Evolutionary conservation across 1,140 invertebrate genomes (phyloP), one percentile per base, ranked within the genome.

Genomic region (Bradynema listronoti): DNA sequence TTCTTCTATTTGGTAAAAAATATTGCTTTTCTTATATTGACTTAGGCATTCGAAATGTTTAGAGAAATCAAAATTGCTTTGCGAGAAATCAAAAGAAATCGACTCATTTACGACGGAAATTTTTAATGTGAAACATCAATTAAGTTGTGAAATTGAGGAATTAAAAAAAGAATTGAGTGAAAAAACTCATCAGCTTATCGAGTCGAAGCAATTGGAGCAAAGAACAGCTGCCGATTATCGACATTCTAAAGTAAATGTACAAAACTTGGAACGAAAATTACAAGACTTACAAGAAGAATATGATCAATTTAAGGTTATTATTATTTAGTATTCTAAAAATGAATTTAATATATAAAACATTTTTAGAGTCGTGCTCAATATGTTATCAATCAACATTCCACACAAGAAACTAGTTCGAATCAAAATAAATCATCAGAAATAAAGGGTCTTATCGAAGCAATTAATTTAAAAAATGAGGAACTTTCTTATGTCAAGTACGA

Each of bases 361-460:
- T 46, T 43, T 55, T 50, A 55, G 50, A 45, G 52, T 11, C 52
- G 52, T 22, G 52, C 52, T 3, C 33, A 55, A 55, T 55, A 55
- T 25, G 52, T 55, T 3, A 27, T 55, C 32, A 55, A 55, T 27
- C 52, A 55, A 45, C 33, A 55, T 47, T 4, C n/a, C 22, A 50
- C 9, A 24, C 27, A 50, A 5, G 3, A 4, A 11, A 45, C 41
- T 27, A 22, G 33, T 53, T 43, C 22, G 14, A 55, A 55, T 9
- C 47, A 50, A 43, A 55, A 16, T 55, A 5, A n/a, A n/a, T 55
- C 52, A 16, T 16, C 22, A 36, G 52, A 55, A 53, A 25, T 55
- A 2, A 22, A 55, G 25, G 22, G 52, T 19, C 52, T 55, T 30
- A 55, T 55, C 27, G 50, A 55, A 25, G 52, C 52, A 4, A 30